Conservation (phyloP, 2,113 vertebrate species). For the Alouatta palliata region DNA sequence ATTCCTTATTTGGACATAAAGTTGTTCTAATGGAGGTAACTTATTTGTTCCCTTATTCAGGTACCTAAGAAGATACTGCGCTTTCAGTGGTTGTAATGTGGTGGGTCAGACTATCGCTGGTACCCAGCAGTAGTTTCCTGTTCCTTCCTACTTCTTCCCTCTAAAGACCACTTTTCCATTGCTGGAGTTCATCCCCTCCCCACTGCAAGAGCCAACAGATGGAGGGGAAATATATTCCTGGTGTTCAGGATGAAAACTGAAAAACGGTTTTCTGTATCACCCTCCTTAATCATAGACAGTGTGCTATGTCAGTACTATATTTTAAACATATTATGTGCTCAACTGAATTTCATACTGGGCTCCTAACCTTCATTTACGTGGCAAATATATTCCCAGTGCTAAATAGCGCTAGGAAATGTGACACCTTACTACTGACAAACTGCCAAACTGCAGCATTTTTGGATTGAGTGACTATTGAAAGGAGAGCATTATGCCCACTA, state of each 20-base stretch:
- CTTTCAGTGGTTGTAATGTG: neutral
- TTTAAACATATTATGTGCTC: conserved; percentile 7
- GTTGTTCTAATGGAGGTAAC: neutral
- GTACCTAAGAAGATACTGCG: neutral
- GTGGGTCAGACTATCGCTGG: neutral
- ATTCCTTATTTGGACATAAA: neutral
- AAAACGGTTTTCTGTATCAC: neutral
- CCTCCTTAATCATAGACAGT: neutral
- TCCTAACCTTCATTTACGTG: neutral
- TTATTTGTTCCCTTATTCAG: neutral
- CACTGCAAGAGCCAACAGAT: neutral
- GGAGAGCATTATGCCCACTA: neutral
- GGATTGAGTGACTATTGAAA: neutral
- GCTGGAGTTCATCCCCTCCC: neutral
- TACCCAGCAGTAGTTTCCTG: neutral
- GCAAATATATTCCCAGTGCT: neutral
- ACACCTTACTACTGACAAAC: neutral
- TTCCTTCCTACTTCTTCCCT: neutral
- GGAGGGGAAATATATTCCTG: neutral
- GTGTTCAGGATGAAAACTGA: neutral
- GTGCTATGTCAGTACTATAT: neutral
- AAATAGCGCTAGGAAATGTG: neutral
- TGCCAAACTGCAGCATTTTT: neutral
- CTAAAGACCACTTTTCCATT: neutral
- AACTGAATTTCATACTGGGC: neutral